Evolutionary conservation across 1,140 invertebrate genomes (phyloP).

Genomic region (Aphidius gifuensis): DNA sequence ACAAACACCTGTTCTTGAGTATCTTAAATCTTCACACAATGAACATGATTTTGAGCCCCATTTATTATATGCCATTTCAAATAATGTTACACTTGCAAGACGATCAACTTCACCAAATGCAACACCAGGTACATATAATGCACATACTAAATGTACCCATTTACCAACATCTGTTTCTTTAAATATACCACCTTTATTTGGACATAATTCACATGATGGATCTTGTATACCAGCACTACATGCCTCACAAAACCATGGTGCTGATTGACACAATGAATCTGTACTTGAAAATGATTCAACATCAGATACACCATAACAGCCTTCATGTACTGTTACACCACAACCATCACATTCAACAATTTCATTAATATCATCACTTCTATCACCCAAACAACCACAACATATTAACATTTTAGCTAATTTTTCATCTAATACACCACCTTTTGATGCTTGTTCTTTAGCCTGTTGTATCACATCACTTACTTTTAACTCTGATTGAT

Average conservation of each 20-base stretch:
- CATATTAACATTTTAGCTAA: constrained; percentile 70
- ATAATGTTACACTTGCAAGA: constrained; percentile 81
- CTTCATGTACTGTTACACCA: constrained; percentile 94
- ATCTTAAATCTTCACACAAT: constrained; percentile 82
- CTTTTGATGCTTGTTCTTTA: constrained; percentile 48
- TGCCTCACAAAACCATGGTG: constrained; percentile 98
- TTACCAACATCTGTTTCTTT: constrained; percentile 95
- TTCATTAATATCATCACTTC: constrained; percentile 90
- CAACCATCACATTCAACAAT: constrained; percentile 96
- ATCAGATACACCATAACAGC: constrained; percentile 95
- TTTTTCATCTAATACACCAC: constrained; percentile 51
- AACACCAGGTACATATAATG: constrained; percentile 93
- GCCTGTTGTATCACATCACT: constrained; percentile 58
- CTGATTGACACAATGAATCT: constrained; percentile 87
- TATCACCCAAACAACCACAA: constrained; percentile 88
- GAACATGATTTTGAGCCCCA: constrained; percentile 90
- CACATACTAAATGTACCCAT: constrained; percentile 98
- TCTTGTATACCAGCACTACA: constrained; percentile 86
- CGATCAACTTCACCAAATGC: constrained; percentile 93
- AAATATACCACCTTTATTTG: constrained; percentile 83
- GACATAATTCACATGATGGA: constrained; percentile 85
- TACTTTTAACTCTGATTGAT: constrained; percentile 46
- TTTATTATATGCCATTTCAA: constrained; percentile 92
- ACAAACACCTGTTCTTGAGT: constrained; percentile 87
- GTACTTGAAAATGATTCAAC: constrained; percentile 85